Base-by-base conservation (phyloP, 2,113 vertebrate species). In the Paedocypris sp. region DNA sequence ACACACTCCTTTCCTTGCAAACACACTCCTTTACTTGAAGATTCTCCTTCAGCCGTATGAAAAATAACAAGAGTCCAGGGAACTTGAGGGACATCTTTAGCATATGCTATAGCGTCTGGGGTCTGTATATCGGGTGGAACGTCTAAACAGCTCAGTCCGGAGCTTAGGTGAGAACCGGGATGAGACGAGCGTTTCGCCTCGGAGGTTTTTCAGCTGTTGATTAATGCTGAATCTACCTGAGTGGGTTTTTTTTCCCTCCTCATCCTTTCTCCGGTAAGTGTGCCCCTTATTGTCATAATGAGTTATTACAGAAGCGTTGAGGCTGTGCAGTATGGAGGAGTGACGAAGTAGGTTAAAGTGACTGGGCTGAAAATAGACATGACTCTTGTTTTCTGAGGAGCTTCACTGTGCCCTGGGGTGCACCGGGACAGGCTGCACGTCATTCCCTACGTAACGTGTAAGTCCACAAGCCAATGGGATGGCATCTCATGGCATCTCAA, bases 311-410 rank as follows among this genome's bases (percentile, higher is more conserved):
- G 60, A n/a, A 61, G 28, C 18, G 45, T 45, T 50, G 67, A 68
- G 61, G 64, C 66, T 69, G 70, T 65, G 71, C 29, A 38, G 43
- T 33, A 3, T 5, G 60, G 26, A 71, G 74, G 73, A 59, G 49
- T 63, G 70, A 73, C 80, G 80, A 86, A 84, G 78, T 86, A 83
- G 81, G 80, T 80, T 85, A 81, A 81, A 80, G 79, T 77, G 80
- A 75, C 75, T 69, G 67, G 48, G 78, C 79, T 83, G 73, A 80
- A 83, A 84, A 83, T 83, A 83, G 75, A 77, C 66, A 71, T 72
- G 72, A 26, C 75, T 77, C 70, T 73, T 69, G 54, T 80, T 83
- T 78, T 73, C 75, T 79, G 79, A 76, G 64, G 80, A 73, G 69
- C 70, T 41, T 58, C 66, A 62, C 65, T 68, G 62, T 43, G 73